Base-by-base conservation (phyloP, 1,140 invertebrate species). In the Littorina saxatilis region DNA sequence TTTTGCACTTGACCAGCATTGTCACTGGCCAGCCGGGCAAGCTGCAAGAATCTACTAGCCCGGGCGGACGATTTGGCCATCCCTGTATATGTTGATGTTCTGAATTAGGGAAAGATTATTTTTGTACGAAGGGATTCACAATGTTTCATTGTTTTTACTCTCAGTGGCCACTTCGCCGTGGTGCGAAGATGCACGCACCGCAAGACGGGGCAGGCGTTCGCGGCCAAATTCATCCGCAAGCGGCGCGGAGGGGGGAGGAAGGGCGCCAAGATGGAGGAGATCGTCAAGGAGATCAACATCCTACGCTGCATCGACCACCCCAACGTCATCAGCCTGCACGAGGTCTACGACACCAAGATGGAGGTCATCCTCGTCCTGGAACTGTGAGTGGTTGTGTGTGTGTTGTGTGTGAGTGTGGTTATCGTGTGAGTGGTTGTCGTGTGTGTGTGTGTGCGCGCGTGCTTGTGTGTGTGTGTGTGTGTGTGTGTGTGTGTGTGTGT, bases 171-270 rank as follows among this genome's bases (percentile, higher is more conserved):
- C 94, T 99, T 98, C 93, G 98, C 98, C 27, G 95, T 97, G 80
- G 98, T 99, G 70, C 95, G 96, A 84, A 95, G 96, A 92, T 97
- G 97, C 87, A 94, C 95, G n/a, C 96, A 98, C 91, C 95, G 95
- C 90, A 94, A 95, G 82, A 96, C 96, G 13, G 96, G 96, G 39
- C 94, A 95, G 84, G 95, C 97, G 91, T 99, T 96, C 94, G 98
- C 98, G 0, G 98, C 98, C 83, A 99, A 99, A 94, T 98, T 97
- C 93, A 96, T 99, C 84, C 95, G 96, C 91, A 98, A 98, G 92
- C 93, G 97, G 85, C 94, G 97, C 88, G 85, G 87, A 20, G 86
- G 87, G 0, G 88, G 91, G 13, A 78, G 90, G 37, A 86, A 89
- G 35, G 90, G 89, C 0, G 91, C 89, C 27, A 87, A 87, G 29